Conservation (phyloP, 2,888 invertebrate species). For the Eilema sororculum region DNA sequence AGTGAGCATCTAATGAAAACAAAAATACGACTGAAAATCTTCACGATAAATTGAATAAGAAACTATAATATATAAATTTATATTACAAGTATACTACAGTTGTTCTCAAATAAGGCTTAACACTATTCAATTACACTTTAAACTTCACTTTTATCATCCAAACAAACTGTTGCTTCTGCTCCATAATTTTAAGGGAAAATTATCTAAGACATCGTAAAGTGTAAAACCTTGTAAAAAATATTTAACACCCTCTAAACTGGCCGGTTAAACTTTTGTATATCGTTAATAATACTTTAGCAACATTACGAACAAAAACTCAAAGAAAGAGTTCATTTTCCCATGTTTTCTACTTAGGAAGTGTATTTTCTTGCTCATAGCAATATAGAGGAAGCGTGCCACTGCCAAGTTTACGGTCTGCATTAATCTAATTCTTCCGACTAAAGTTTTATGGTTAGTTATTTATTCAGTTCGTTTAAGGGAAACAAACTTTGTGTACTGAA, state of each 20-base stretch:
- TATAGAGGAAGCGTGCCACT: slow-evolving; percentile 33
- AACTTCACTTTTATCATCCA: neutral
- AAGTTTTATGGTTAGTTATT: slow-evolving; percentile 22
- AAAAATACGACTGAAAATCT: too few species aligned
- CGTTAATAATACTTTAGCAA: slow-evolving; percentile 6
- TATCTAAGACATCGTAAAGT: neutral
- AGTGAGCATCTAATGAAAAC: too few species aligned
- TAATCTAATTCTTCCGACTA: slow-evolving; percentile 40
- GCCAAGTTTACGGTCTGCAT: slow-evolving; percentile 34
- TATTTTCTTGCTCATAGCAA: slow-evolving; percentile 35
- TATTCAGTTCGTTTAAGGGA: slow-evolving; percentile 19
- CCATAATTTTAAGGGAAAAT: neutral
- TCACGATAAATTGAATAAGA: too few species aligned
- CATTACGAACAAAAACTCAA: slow-evolving; percentile 8
- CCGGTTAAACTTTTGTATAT: slow-evolving; percentile 8
- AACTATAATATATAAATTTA: too few species aligned
- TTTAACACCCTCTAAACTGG: slow-evolving; percentile 4
- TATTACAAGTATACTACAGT: too few species aligned
- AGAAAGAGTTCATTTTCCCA: neutral
- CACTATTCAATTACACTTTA: neutral
- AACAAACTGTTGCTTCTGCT: neutral
- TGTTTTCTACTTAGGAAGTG: slow-evolving; percentile 19
- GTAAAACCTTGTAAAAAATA: neutral
- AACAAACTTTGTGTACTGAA: slow-evolving; percentile 20
- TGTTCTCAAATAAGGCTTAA: too few species aligned